Evolutionary conservation across 2,113 vertebrate genomes (phyloP).

Genomic region (Neodontobutis hainanensis): DNA sequence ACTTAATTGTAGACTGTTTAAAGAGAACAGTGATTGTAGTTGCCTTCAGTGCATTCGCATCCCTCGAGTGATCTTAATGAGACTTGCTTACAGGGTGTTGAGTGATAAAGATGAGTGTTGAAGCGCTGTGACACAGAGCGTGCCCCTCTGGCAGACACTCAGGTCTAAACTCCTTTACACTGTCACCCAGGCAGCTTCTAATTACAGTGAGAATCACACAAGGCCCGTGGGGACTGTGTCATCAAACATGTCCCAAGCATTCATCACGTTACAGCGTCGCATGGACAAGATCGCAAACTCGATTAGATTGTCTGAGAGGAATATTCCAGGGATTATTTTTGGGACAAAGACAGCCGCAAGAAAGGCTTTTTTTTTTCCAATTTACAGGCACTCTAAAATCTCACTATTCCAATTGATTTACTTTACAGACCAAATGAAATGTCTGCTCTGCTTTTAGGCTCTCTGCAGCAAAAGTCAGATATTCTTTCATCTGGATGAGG

Average conservation of each 20-base stretch:
- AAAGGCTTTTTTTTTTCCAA: constrained; percentile 39
- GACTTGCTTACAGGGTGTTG: constrained; percentile 9
- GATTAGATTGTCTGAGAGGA: constrained; percentile 29
- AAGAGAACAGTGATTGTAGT: constrained; percentile 4
- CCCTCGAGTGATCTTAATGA: constrained; percentile 27
- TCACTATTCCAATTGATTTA: constrained; percentile 51
- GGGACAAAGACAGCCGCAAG: constrained; percentile 35
- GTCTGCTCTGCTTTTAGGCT: constrained; percentile 24
- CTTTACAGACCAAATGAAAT: constrained; percentile 36
- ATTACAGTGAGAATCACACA: constrained; percentile 36
- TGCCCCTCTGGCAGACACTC: constrained; percentile 15
- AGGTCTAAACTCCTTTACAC: constrained; percentile 25
- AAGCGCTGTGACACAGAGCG: constrained; percentile 14
- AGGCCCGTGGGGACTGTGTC: constrained; percentile 30
- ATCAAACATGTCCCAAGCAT: constrained; percentile 21
- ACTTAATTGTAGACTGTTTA: constrained; percentile 4
- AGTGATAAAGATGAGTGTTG: not conserved
- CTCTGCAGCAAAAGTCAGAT: constrained; percentile 24
- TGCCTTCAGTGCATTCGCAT: constrained; percentile 1
- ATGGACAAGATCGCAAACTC: constrained; percentile 20
- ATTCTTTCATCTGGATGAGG: constrained; percentile 1
- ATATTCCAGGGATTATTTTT: constrained; percentile 15
- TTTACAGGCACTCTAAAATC: constrained; percentile 11
- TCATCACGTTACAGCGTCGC: constrained; percentile 17
- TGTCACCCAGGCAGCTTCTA: constrained; percentile 42